phyloP scores from a whole-genome alignment of 64 coral and sea anemone species.

The Porites lutea region DNA sequence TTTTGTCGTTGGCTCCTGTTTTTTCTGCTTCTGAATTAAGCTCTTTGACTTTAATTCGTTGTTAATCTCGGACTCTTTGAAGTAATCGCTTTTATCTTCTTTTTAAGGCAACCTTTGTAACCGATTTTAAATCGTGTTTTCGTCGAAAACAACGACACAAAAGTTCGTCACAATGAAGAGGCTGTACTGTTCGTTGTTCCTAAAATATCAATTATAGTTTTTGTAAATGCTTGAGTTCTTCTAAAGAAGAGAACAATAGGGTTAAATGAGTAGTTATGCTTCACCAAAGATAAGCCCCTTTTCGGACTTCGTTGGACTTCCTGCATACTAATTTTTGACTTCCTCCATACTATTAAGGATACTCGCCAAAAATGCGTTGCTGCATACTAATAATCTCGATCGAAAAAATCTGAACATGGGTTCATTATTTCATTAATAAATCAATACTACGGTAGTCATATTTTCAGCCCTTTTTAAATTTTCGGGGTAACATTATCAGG shows the following conservation, averaged over 20 bases:
- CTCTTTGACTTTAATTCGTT: background rate
- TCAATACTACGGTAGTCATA: too few relatives aligned
- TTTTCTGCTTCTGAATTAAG: background rate
- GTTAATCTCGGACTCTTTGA: background rate
- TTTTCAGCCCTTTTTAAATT: too few relatives aligned
- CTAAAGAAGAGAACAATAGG: background rate
- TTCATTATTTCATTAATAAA: too few relatives aligned
- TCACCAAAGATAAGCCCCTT: too few relatives aligned
- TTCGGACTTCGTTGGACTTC: too few relatives aligned
- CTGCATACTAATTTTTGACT: too few relatives aligned
- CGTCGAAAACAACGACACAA: background rate
- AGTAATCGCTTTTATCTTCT: background rate
- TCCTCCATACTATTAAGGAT: too few relatives aligned
- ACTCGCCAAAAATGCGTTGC: too few relatives aligned
- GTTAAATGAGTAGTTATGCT: too few relatives aligned
- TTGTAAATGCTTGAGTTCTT: background rate
- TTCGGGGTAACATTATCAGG: too few relatives aligned
- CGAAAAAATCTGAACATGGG: too few relatives aligned
- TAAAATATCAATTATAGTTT: conserved; percentile 40
- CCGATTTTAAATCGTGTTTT: background rate
- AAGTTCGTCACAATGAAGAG: background rate
- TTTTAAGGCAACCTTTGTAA: background rate
- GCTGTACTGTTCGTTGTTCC: background rate
- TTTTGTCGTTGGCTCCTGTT: background rate
- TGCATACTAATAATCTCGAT: too few relatives aligned